phyloP scores from a whole-genome alignment of 2,888 invertebrate genomes.

The Lagria hirta region DNA sequence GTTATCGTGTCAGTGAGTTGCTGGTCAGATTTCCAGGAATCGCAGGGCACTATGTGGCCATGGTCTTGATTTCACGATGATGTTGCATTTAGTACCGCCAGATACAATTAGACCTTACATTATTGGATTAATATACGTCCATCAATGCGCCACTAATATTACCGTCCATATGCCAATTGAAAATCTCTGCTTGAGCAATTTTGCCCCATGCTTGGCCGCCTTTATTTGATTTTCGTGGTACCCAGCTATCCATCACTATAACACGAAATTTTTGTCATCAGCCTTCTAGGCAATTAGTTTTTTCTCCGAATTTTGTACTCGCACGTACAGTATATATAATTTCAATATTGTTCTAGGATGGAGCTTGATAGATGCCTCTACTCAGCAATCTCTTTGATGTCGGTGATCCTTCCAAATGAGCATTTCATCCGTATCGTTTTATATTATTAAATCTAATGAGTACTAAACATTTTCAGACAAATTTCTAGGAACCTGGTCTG shows the following conservation, averaged over 20 bases:
- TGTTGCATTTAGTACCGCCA: slow-evolving; percentile 33
- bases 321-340: slow-evolving; percentile 20
- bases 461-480: slow-evolving; percentile 37
- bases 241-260: slow-evolving; percentile 3
- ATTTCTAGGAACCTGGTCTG: slow-evolving; percentile 34
- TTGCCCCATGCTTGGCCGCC: slow-evolving; percentile 9
- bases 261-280: too few species aligned
- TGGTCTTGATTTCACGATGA: slow-evolving; percentile 35
- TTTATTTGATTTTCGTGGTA: slow-evolving; percentile 10
- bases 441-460: slow-evolving; percentile 37
- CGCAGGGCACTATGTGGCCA: slow-evolving; percentile 30
- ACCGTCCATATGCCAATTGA: slow-evolving; percentile 31
- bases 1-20: slow-evolving; percentile 37
- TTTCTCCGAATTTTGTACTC: slow-evolving; percentile 18
- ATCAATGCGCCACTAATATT: slow-evolving; percentile 24
- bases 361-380: slow-evolving; percentile 15
- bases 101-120: slow-evolving; percentile 35
- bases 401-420: slow-evolving; percentile 22
- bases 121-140: slow-evolving; percentile 32
- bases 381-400: slow-evolving; percentile 23
- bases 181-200: slow-evolving; percentile 32
- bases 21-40: slow-evolving; percentile 42
- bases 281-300: slow-evolving; percentile 20
- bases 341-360: slow-evolving; percentile 21
- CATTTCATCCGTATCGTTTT: slow-evolving; percentile 27